Evolutionary conservation across 2,113 vertebrate species (phyloP).

Genomic region (Morone chrysops): DNA sequence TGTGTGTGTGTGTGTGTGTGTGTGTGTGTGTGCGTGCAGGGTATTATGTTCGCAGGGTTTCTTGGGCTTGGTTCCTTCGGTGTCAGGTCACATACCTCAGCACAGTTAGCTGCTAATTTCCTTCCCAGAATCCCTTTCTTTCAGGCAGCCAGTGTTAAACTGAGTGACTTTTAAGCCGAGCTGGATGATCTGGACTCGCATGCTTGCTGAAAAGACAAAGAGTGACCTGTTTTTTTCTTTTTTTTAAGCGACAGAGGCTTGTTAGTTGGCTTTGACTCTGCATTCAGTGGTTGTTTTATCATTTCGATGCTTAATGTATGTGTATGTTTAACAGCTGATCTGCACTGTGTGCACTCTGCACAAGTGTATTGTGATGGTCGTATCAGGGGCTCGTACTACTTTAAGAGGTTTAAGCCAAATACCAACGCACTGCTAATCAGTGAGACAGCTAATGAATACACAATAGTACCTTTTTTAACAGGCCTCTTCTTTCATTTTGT

Average conservation of each 20-base stretch:
- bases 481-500: background rate
- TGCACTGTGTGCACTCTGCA: no score
- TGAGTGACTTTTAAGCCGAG: slow-evolving; percentile 52
- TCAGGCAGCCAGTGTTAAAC: slow-evolving; percentile 34
- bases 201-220: slow-evolving; percentile 46
- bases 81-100: slow-evolving; percentile 74
- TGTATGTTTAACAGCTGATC: background rate
- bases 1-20: slow-evolving; percentile 14
- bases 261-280: background rate
- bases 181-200: slow-evolving; percentile 45
- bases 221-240: slow-evolving; percentile 32
- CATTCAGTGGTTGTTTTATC: background rate
- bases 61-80: slow-evolving; percentile 26
- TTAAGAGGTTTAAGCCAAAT: slow-evolving; percentile 16
- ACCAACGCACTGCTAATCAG: background rate
- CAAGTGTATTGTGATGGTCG: background rate
- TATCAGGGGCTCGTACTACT: background rate
- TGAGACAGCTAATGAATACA: background rate
- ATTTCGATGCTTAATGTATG: background rate
- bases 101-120: slow-evolving; percentile 58
- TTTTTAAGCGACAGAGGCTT: background rate
- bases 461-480: background rate
- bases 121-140: slow-evolving; percentile 46
- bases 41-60: background rate
- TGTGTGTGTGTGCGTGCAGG: background rate